Conservation (phyloP, 2,113 vertebrate genomes). For the Chionodraco myersi region DNA sequence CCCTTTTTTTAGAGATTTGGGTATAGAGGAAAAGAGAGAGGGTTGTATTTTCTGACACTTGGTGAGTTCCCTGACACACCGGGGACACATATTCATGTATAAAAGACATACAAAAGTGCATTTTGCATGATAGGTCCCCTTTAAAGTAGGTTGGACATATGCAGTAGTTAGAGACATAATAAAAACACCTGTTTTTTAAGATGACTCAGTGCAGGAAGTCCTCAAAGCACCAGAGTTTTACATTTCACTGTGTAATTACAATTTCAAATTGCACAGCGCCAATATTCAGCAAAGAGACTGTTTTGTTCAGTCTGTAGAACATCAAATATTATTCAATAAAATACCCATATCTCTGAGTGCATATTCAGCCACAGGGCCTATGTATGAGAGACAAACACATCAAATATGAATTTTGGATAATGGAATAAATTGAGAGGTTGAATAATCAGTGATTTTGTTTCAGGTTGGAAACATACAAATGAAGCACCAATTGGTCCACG, state of each 20-base stretch:
- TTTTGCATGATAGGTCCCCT: too few species aligned
- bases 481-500: neutral
- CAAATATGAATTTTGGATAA: neutral
- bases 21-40: too few species aligned
- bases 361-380: neutral
- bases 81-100: too few species aligned
- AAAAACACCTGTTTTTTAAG: neutral
- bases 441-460: neutral
- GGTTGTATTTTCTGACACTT: too few species aligned
- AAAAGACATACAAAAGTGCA: too few species aligned
- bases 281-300: neutral
- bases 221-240: neutral
- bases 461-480: neutral
- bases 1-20: too few species aligned
- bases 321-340: neutral
- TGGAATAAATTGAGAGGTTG: neutral
- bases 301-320: neutral
- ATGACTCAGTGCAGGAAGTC: neutral
- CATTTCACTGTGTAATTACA: neutral
- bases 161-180: neutral
- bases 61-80: too few species aligned
- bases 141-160: slow-evolving; percentile 36
- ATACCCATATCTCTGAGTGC: neutral
- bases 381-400: neutral
- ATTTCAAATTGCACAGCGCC: neutral